A percentile compares a stretch with the other conserved stretches of the same genome.
These are phyloP conservation scores for Parelbella ahira DNA, from an alignment of 2,888 invertebrate genomes.

Conservation along the genomic window DNA sequence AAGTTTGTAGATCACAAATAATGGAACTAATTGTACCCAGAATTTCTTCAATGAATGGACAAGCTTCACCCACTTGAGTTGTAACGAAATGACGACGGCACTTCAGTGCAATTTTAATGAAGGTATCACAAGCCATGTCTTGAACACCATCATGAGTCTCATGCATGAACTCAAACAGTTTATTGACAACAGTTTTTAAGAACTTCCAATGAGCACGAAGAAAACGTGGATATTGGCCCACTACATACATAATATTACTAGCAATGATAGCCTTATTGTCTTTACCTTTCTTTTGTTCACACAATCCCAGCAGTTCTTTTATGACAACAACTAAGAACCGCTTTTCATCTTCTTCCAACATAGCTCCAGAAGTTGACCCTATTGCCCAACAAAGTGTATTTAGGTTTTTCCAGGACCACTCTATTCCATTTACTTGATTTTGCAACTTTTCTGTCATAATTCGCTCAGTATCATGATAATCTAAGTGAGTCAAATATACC, in stretches of 20 bases:
- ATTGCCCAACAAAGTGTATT: conserved; percentile 99
- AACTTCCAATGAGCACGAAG: conserved; percentile 99
- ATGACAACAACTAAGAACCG: conserved; percentile 99
- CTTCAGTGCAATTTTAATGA: conserved; percentile 99
- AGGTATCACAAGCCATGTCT: conserved; percentile 99
- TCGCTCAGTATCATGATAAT: conserved; percentile 97
- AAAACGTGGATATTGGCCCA: conserved; percentile 99
- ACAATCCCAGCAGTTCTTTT: conserved; percentile 96
- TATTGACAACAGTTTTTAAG: conserved; percentile 99
- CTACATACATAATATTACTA: conserved; percentile 99
- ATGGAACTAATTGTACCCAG: conserved; percentile 97
- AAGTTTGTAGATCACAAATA: conserved; percentile 98
- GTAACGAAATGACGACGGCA: conserved; percentile 99
- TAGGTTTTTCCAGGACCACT: conserved; percentile 99
- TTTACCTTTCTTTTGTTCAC: conserved; percentile 99
- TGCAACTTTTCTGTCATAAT: conserved; percentile 99
- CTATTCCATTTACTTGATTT: conserved; percentile 98
- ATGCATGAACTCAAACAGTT: conserved; percentile 99
- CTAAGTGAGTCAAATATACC: conserved; percentile 99
- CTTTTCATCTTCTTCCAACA: conserved; percentile 99
- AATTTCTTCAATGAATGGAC: conserved; percentile 99
- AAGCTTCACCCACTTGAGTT: conserved; percentile 96
- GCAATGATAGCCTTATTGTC: conserved; percentile 99
- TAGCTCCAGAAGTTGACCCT: conserved; percentile 98
- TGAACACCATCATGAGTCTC: conserved; percentile 99